These are phyloP conservation scores for Neria commutata DNA, from an alignment of 2,888 invertebrate genomes.

Conservation along the genomic window DNA sequence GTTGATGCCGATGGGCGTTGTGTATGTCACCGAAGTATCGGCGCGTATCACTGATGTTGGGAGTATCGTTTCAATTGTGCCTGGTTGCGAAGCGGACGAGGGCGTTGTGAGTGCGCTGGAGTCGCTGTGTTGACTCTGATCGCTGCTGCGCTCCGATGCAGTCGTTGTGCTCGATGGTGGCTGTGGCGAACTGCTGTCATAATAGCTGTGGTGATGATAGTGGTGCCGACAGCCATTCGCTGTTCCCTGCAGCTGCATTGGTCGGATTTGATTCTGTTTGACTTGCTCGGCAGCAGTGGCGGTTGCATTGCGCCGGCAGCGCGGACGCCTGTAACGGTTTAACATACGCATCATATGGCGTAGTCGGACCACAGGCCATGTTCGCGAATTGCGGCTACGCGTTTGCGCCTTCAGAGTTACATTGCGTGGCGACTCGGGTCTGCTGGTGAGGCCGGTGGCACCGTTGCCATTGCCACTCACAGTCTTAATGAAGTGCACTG, in stretches of 20 bases:
- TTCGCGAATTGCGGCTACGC: constrained; percentile 38
- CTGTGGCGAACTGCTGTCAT: constrained; percentile 39
- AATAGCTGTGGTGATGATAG: constrained; percentile 30
- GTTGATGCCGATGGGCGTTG: constrained; percentile 41
- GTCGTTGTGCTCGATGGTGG: constrained; percentile 28
- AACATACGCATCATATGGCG: constrained; percentile 60
- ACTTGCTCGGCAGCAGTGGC: constrained; percentile 32
- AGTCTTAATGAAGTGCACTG: constrained; percentile 41
- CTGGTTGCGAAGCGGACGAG: constrained; percentile 17
- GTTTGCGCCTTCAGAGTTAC: constrained; percentile 28
- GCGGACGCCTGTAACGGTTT: constrained; percentile 57
- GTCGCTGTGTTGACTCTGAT: constrained; percentile 36
- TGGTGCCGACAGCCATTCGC: constrained; percentile 35
- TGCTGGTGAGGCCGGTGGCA: constrained; percentile 14
- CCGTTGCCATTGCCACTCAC: constrained; percentile 34
- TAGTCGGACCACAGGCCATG: constrained; percentile 53
- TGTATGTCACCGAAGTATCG: constrained; percentile 52
- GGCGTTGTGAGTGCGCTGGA: constrained; percentile 34
- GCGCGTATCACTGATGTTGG: constrained; percentile 59
- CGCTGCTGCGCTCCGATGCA: constrained; percentile 40
- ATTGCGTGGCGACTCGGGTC: constrained; percentile 27
- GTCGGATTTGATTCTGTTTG: constrained; percentile 62
- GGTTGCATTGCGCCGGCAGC: constrained; percentile 46
- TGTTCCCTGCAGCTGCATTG: constrained; percentile 46
- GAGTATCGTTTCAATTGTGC: constrained; percentile 52